A percentile compares a stretch with the other conserved stretches of the same genome.
Evolutionary conservation across 2,888 invertebrate species (phyloP).

Genomic region (Amphimallon solstitiale): DNA sequence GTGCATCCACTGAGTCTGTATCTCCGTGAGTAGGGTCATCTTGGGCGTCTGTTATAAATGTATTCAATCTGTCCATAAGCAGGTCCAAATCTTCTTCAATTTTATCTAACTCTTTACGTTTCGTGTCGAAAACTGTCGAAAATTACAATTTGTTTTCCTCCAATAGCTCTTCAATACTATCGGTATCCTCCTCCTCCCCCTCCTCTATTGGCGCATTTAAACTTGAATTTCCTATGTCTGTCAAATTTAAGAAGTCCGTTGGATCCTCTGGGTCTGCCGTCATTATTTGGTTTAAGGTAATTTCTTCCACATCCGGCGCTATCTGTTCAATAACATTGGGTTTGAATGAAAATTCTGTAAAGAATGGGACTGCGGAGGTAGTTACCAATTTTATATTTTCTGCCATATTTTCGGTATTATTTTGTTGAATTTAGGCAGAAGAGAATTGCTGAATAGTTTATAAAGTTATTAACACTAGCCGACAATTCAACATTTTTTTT

Average conservation of each 20-base stretch:
- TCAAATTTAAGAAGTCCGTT: background rate
- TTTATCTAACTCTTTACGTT: slow-evolving; percentile 39
- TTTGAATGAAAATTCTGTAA: too few species aligned
- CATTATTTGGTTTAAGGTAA: background rate
- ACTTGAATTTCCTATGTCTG: slow-evolving; percentile 20
- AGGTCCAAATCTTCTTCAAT: slow-evolving; percentile 44
- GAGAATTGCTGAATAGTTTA: slow-evolving; percentile 4
- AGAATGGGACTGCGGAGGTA: background rate
- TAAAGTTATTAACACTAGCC: too few species aligned
- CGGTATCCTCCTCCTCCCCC: too few species aligned
- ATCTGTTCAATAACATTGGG: too few species aligned
- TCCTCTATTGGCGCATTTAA: slow-evolving; percentile 1
- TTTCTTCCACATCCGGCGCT: slow-evolving; percentile 7
- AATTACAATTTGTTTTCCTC: slow-evolving; percentile 21
- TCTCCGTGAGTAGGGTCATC: slow-evolving; percentile 16
- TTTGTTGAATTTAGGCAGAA: background rate
- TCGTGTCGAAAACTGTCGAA: slow-evolving; percentile 19
- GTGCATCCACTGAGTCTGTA: background rate
- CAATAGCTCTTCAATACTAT: slow-evolving; percentile 12
- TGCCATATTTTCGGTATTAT: slow-evolving; percentile 6
- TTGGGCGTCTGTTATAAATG: slow-evolving; percentile 39
- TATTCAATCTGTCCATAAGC: slow-evolving; percentile 41
- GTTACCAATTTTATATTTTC: slow-evolving; percentile 18
- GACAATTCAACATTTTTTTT: too few species aligned
- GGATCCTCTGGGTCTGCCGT: background rate